Evolutionary conservation across 2,113 vertebrate genomes (phyloP).

Genomic region (Ifrita kowaldi): DNA sequence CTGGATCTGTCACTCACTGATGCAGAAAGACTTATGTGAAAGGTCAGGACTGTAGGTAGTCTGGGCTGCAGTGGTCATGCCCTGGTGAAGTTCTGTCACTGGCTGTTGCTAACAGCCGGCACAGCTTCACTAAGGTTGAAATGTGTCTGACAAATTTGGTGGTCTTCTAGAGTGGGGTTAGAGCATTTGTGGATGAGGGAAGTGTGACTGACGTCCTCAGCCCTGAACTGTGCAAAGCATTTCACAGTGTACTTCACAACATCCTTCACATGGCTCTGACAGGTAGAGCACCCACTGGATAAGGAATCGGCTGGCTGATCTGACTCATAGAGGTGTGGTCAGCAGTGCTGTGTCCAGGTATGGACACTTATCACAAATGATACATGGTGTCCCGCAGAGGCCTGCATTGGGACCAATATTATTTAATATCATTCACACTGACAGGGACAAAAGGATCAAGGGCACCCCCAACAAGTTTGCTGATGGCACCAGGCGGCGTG

Average conservation of each 20-base stretch:
- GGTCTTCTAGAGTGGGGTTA: background rate
- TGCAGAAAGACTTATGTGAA: fast-evolving
- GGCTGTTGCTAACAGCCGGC: background rate
- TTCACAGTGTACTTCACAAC: background rate
- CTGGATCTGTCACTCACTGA: background rate
- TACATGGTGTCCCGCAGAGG: background rate
- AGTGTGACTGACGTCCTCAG: background rate
- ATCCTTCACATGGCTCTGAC: background rate
- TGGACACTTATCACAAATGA: too few species aligned
- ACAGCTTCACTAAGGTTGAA: fast-evolving
- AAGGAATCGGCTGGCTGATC: background rate
- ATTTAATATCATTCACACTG: background rate
- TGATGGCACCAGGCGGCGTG: fast-evolving
- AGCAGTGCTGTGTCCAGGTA: background rate
- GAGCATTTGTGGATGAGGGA: background rate
- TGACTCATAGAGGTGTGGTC: background rate
- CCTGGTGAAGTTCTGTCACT: background rate
- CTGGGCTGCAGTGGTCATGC: background rate
- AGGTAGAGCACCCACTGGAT: background rate
- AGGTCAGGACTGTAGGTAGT: background rate
- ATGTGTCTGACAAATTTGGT: background rate
- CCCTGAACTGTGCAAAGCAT: background rate
- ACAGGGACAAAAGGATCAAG: background rate
- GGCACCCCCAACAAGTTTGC: background rate
- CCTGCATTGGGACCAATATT: background rate